Evolutionary conservation across 2,888 invertebrate genomes (phyloP).

Genomic region (Cataglyphis livida): DNA sequence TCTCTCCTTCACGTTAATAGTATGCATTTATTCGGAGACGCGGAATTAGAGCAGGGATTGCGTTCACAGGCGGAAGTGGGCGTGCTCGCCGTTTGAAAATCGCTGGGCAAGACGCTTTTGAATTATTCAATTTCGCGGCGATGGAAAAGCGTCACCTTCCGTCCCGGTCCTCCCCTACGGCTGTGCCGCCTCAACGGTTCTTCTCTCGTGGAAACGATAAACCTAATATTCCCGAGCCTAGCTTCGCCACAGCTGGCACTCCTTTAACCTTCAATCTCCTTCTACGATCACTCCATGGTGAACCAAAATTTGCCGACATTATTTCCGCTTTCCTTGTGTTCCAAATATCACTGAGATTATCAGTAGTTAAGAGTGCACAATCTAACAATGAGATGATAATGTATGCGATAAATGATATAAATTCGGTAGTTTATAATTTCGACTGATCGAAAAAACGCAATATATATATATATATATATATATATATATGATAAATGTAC

Average conservation of each 20-base stretch:
- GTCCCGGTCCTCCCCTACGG: slow-evolving; percentile 45
- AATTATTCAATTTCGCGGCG: slow-evolving; percentile 81
- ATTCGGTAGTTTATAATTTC: not conserved
- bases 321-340: slow-evolving; percentile 28
- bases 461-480: too few relatives aligned
- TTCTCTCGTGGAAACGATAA: slow-evolving; percentile 66
- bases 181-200: slow-evolving; percentile 27
- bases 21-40: slow-evolving; percentile 81
- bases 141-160: slow-evolving; percentile 76
- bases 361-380: slow-evolving; percentile 2
- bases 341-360: not conserved
- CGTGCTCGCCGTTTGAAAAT: slow-evolving; percentile 78
- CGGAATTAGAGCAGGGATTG: slow-evolving; percentile 80
- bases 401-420: not conserved
- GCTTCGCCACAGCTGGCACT: slow-evolving; percentile 23
- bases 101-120: slow-evolving; percentile 80
- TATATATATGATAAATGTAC: not conserved
- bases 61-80: slow-evolving; percentile 73
- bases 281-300: slow-evolving; percentile 12
- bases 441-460: not conserved
- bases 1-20: slow-evolving; percentile 73
- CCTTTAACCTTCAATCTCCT: slow-evolving; percentile 48
- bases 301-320: slow-evolving; percentile 42
- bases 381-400: slow-evolving; percentile 4
- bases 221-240: slow-evolving; percentile 69